phyloP scores from a whole-genome alignment of 1,140 invertebrate genomes.

The Oedothorax gibbosus region DNA sequence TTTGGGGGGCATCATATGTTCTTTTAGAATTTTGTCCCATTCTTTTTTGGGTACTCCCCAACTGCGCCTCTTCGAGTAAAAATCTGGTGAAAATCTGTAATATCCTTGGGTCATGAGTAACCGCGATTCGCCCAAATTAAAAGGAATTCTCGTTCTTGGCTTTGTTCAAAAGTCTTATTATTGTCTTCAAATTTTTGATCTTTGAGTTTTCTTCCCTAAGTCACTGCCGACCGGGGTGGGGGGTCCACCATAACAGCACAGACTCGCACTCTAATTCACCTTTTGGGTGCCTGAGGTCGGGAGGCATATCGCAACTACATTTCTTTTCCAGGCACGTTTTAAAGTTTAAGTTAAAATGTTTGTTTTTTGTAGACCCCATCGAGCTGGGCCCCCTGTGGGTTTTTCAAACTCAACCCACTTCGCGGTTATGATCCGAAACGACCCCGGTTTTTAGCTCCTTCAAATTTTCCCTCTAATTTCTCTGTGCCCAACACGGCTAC shows the following conservation, averaged over 20 bases:
- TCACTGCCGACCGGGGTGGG: neutral
- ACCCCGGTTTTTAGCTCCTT: constrained; percentile 43
- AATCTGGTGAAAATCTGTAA: neutral
- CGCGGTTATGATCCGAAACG: neutral
- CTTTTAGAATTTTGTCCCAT: neutral
- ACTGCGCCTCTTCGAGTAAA: neutral
- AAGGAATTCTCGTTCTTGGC: neutral
- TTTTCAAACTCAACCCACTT: neutral
- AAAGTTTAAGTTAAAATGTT: neutral
- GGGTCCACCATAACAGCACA: neutral
- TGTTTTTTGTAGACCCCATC: neutral
- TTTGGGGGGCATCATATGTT: constrained; percentile 8
- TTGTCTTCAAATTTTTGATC: neutral
- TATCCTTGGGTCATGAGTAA: neutral
- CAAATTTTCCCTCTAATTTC: constrained; percentile 64
- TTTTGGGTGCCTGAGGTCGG: neutral
- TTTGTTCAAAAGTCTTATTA: neutral
- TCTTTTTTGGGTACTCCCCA: neutral
- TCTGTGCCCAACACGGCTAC: constrained; percentile 63
- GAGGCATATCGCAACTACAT: neutral
- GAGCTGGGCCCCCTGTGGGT: neutral
- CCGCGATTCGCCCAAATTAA: neutral
- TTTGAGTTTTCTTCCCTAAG: neutral
- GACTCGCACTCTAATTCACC: too few relatives aligned
- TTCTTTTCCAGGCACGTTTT: neutral